Percentiles rank a stretch among this genome's conserved stretches.
phyloP scores from a whole-genome alignment of 2,113 vertebrate species.

The Erythrolamprus reginae region DNA sequence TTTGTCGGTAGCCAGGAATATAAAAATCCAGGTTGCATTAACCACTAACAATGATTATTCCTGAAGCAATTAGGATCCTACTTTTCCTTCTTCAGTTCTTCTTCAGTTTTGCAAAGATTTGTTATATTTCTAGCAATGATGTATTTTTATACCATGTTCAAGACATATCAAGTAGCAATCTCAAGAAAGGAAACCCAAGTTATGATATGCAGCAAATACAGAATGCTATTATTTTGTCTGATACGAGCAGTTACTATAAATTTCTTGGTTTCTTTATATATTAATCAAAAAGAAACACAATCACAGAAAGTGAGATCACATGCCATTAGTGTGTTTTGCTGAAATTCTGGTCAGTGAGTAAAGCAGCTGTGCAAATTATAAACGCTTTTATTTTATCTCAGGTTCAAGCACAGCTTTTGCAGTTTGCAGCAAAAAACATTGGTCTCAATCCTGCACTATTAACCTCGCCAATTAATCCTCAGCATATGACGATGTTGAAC shows the following conservation, averaged over 20 bases:
- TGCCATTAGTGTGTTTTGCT: neutral
- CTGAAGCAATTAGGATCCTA: neutral
- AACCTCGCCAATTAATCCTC: slow-evolving; percentile 99
- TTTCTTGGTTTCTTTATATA: neutral
- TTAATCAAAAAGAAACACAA: neutral
- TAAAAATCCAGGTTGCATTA: neutral
- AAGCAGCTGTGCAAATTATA: neutral
- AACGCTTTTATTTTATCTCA: slow-evolving; percentile 47
- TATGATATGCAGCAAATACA: neutral
- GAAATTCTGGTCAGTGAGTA: neutral
- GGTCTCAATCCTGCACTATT: slow-evolving; percentile 99
- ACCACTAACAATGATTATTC: too few relatives aligned
- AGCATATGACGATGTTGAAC: slow-evolving; percentile 99
- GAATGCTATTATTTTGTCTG: neutral
- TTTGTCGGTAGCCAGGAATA: neutral
- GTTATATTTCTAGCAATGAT: neutral
- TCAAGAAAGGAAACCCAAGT: neutral
- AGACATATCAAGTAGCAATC: neutral
- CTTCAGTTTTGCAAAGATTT: neutral
- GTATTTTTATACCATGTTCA: neutral
- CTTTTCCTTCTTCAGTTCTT: neutral
- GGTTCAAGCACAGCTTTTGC: slow-evolving; percentile 99
- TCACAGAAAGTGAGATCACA: neutral
- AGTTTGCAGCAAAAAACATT: slow-evolving; percentile 99
- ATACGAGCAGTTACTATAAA: neutral